These are phyloP conservation scores for Cylindroiulus punctatus DNA, from an alignment of 2,888 invertebrate species.

Conservation along the genomic window DNA sequence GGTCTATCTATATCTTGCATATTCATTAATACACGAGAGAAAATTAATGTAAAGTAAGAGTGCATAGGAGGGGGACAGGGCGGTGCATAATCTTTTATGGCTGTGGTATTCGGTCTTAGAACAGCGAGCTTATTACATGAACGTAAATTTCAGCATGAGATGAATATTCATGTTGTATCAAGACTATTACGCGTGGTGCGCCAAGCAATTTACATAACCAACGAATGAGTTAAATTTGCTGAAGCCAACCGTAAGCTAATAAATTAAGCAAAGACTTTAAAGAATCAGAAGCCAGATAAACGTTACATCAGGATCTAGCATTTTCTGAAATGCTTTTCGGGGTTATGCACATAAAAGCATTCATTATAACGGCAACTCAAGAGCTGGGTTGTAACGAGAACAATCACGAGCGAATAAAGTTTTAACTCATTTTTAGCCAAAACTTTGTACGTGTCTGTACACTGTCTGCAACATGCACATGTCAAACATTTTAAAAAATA, in stretches of 20 bases:
- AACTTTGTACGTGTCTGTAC: background rate
- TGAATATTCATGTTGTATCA: conserved; percentile 42
- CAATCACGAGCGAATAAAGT: background rate
- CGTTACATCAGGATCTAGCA: conserved; percentile 40
- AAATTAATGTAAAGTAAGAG: conserved; percentile 47
- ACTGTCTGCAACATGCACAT: too few relatives aligned
- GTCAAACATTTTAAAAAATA: too few relatives aligned
- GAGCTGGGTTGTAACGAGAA: background rate
- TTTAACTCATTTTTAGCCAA: background rate
- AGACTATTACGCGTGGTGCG: conserved; percentile 39
- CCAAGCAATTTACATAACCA: conserved; percentile 37
- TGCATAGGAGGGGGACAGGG: background rate
- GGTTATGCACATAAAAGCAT: conserved; percentile 11
- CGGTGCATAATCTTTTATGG: conserved; percentile 25
- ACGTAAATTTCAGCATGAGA: conserved; percentile 45
- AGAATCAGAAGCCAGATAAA: conserved; percentile 44
- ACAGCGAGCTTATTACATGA: conserved; percentile 38
- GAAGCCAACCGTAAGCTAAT: conserved; percentile 47
- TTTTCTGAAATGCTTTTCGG: conserved; percentile 33
- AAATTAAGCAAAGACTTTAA: conserved; percentile 35
- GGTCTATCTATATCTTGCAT: conserved; percentile 21
- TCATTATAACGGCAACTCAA: background rate
- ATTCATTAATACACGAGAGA: conserved; percentile 41
- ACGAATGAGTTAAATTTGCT: conserved; percentile 43
- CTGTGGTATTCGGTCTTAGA: conserved; percentile 45